A percentile compares a stretch with the other conserved stretches of the same genome.
phyloP scores from a whole-genome alignment of 2,113 vertebrate species.

The Cyphomyrus plagiostoma region DNA sequence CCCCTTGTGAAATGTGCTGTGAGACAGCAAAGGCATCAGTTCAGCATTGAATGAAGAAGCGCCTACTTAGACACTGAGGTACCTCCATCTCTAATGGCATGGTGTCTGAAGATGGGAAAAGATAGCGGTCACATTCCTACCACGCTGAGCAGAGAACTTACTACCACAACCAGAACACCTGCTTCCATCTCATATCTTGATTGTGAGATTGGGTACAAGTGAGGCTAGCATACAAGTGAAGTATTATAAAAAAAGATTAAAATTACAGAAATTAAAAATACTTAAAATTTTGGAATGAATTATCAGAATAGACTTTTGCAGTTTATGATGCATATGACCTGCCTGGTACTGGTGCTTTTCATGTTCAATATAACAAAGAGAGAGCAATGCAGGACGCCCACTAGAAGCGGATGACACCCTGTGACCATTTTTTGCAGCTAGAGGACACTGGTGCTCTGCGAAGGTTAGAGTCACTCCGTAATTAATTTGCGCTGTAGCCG shows the following conservation, averaged over 20 bases:
- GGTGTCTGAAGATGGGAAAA: background rate
- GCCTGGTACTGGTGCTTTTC: background rate
- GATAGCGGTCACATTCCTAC: conserved; percentile 28
- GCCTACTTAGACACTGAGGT: background rate
- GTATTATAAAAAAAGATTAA: background rate
- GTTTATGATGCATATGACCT: background rate
- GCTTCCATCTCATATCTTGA: background rate
- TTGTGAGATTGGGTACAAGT: background rate
- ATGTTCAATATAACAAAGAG: background rate
- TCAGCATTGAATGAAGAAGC: background rate
- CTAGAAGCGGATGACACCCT: background rate
- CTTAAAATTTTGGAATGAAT: background rate
- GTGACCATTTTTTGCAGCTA: background rate
- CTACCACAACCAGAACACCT: background rate
- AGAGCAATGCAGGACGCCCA: background rate
- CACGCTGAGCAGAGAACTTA: conserved; percentile 26
- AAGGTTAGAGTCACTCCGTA: background rate
- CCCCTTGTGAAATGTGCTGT: background rate
- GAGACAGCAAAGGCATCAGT: background rate
- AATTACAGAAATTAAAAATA: background rate
- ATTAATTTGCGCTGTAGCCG: background rate
- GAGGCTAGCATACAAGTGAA: background rate
- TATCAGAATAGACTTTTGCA: background rate
- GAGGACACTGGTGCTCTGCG: background rate
- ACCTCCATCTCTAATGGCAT: background rate